Evolutionary conservation across 2,797 vertebrate species (phyloP), one percentile per base, ranked within the genome.

Genomic region (Rallus crepitans): DNA sequence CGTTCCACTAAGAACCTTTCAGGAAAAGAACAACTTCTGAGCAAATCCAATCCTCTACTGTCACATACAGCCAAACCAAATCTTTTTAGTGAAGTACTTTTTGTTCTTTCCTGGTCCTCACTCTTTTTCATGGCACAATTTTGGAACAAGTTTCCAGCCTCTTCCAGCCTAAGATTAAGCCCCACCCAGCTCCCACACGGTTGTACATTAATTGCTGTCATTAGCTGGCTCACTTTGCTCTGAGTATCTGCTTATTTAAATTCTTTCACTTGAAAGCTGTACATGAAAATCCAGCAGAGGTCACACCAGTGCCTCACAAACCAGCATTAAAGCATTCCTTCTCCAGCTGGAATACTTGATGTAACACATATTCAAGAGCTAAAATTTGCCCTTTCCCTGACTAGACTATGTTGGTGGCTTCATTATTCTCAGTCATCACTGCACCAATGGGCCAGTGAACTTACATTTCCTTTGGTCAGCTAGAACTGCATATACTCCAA

Each of bases 221-320:
- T 47, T 64, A 88, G 39, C n/a, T 63, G 25, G 11, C 50, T 45
- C 85, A 68, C 35, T 92, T 80, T 82, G 24, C 39, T 82, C 39
- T 40, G 15, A 91, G 16, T 48, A 91, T 23, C 19, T 30, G 37
- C 30, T 21, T 42, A 17, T 21, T 60, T 56, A 37, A 71, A 63
- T 35, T 85, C 19, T 66, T 16, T 77, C 42, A 64, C n/a, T 57
- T 85, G 66, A 82, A 85, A 82, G 42, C 60, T 87, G 40, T 33
- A 71, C 23, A 24, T 71, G 91, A 14, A 27, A 94, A 82, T 81
- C 71, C 89, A 92, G 89, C 75, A 96, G 89, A 92, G 63, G 66
- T 87, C 91, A 89, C 19, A 85, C 12, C 52, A 89, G 25, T n/a
- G 66, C 53, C 68, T 96, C 60, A 39, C 25, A 66, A 63, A 79